These are phyloP conservation scores for Aurelia sp. DNA, from an alignment of 30 jellyfish, hydroid and myxozoan species.

Conservation along the genomic window DNA sequence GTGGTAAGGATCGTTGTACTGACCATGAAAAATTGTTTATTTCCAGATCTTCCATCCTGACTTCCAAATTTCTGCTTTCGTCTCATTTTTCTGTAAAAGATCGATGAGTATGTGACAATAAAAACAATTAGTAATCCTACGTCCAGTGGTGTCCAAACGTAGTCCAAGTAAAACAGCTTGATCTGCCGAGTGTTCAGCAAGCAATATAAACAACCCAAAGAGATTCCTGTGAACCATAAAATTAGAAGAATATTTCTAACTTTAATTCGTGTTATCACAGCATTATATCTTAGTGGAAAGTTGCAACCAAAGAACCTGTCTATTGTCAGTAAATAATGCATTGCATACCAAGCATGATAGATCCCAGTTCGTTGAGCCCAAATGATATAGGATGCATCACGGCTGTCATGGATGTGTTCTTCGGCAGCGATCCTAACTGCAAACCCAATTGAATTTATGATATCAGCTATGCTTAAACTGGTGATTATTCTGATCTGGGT, in stretches of 20 bases:
- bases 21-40: not conserved
- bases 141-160: not conserved
- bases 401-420: not conserved
- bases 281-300: not conserved
- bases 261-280: not conserved
- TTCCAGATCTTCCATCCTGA: not conserved
- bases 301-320: constrained; percentile 13
- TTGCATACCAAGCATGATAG: constrained; percentile 3
- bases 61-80: too few relatives aligned
- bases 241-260: not conserved
- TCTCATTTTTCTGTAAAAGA: not conserved
- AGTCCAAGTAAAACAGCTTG: not conserved
- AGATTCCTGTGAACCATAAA: not conserved
- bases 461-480: not conserved
- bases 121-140: not conserved
- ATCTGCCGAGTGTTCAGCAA: not conserved
- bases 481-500: not conserved
- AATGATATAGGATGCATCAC: not conserved
- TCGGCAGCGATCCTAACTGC: not conserved
- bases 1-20: not conserved
- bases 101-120: not conserved
- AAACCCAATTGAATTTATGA: not conserved
- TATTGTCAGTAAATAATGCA: not conserved
- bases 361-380: not conserved
- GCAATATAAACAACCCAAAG: not conserved